These are phyloP conservation scores for Carterocephalus palaemon DNA, from an alignment of 2,888 invertebrate species.

Conservation along the genomic window DNA sequence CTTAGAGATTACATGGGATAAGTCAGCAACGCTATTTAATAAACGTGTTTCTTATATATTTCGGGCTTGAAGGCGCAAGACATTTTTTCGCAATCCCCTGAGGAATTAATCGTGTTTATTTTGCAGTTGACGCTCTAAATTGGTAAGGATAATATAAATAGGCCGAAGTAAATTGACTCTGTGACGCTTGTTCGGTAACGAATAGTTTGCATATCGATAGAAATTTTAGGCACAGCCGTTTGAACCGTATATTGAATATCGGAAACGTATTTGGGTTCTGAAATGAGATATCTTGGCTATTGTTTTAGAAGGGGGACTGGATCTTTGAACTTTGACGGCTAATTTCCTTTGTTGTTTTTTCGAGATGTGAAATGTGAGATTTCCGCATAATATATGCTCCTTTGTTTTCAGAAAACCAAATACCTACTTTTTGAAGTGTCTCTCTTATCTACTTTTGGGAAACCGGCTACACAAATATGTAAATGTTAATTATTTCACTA, in stretches of 20 bases:
- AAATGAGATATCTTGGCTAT: constrained; percentile 61
- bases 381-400: constrained; percentile 19
- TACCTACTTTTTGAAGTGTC: not conserved
- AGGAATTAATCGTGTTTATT: constrained; percentile 38
- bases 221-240: constrained; percentile 57
- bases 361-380: constrained; percentile 30
- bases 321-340: constrained; percentile 53
- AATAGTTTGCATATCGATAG: constrained; percentile 54
- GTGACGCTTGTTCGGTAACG: constrained; percentile 38
- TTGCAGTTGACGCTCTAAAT: constrained; percentile 36
- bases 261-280: constrained; percentile 63
- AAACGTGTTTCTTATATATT: constrained; percentile 37
- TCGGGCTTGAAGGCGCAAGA: constrained; percentile 33
- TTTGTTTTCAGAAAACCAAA: constrained; percentile 9
- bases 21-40: constrained; percentile 31
- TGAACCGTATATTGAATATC: constrained; percentile 70
- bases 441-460: constrained; percentile 7
- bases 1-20: constrained; percentile 30
- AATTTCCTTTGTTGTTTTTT: constrained; percentile 50
- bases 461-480: too few species aligned
- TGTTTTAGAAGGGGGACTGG: constrained; percentile 55
- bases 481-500: too few species aligned
- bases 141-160: constrained; percentile 43
- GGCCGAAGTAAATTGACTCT: constrained; percentile 40
- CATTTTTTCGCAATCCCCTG: constrained; percentile 38